These are phyloP conservation scores for Xenopus tropicalis DNA, from an alignment of 2,113 vertebrate genomes.

Conservation along the genomic window UCB_Xtro_10.0 CM004444.2:138739001-138739500, in stretches of 20 bases:
- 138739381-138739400: conserved; percentile 26
- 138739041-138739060: too few species aligned
- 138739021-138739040: too few species aligned
- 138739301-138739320: not conserved
- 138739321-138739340: conserved; percentile 35
- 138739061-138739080: not conserved
- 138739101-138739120: not conserved
- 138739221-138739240: conserved; percentile 1
- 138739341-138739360: conserved; percentile 28
- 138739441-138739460: conserved; percentile 26
- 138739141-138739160: not conserved
- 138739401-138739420: conserved; percentile 31
- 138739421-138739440: conserved; percentile 21
- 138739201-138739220: not conserved
- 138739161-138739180: conserved; percentile 2
- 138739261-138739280: not conserved
- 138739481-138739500: conserved; percentile 10
- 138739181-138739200: not conserved
- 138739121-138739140: not conserved
- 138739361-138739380: conserved; percentile 41
- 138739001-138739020: too few species aligned
- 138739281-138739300: conserved; percentile 21
- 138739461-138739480: not conserved
- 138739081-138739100: conserved; percentile 1
- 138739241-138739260: not conserved